phyloP scores from a whole-genome alignment of 2,113 vertebrate species.

The Oxyura jamaicensis region DNA sequence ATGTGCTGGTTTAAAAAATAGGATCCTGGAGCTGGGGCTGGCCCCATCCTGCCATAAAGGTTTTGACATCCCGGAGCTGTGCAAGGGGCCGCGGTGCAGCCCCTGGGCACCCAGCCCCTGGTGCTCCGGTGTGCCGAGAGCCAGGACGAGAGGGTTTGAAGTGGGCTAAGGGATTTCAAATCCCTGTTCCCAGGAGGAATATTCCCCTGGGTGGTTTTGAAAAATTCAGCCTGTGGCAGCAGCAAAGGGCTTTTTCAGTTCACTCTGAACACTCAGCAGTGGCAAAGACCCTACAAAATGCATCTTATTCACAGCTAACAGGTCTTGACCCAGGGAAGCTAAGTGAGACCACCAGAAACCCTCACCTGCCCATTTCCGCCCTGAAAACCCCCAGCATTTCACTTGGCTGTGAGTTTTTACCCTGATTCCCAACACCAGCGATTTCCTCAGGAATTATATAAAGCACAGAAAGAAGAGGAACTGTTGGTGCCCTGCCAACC shows the following conservation, averaged over 20 bases:
- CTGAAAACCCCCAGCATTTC: accelerated
- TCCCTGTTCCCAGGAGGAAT: neutral
- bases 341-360: neutral
- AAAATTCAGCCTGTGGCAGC: neutral
- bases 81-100: accelerated
- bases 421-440: neutral
- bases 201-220: neutral
- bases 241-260: neutral
- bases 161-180: neutral
- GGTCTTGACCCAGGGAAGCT: neutral
- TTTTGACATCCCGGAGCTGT: neutral
- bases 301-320: neutral
- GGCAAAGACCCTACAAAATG: neutral
- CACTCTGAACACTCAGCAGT: neutral
- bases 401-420: neutral
- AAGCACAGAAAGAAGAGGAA: neutral
- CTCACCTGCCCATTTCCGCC: neutral
- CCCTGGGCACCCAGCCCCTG: neutral
- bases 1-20: neutral
- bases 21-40: neutral
- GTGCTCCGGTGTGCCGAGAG: neutral
- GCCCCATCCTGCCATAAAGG: neutral
- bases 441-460: neutral
- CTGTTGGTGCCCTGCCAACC: neutral
- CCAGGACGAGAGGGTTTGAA: neutral